A percentile compares a stretch with the other conserved stretches of the same genome.
These are phyloP conservation scores for Anarrhichthys ocellatus DNA, from an alignment of 2,113 vertebrate genomes.

Conservation along the genomic window DNA sequence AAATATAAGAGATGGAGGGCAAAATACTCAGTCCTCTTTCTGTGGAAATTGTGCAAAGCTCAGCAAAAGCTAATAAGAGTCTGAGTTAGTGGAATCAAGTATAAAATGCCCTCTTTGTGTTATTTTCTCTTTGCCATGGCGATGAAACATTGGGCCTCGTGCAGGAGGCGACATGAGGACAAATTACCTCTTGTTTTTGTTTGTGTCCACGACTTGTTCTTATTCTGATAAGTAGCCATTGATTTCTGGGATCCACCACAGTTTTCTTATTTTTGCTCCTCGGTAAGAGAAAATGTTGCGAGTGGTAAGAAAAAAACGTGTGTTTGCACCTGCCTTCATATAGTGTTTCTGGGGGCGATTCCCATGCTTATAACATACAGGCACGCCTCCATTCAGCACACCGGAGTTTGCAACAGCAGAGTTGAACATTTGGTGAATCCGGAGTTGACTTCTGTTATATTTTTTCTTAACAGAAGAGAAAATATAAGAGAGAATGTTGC, in stretches of 20 bases:
- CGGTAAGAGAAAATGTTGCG: not conserved
- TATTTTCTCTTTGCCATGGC: not conserved
- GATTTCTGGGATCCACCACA: not conserved
- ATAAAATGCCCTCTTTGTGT: not conserved
- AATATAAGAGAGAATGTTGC: no score
- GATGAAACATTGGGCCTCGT: not conserved
- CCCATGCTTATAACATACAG: not conserved
- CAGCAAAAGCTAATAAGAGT: not conserved
- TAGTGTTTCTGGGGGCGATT: no score
- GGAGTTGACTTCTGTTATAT: no score
- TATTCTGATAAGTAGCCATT: not conserved
- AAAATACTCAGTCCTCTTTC: not conserved
- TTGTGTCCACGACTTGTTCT: not conserved
- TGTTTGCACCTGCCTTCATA: no score
- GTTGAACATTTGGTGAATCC: no score
- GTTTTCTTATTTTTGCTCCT: not conserved
- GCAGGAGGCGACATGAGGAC: not conserved
- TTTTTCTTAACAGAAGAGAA: no score
- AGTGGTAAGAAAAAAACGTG: no score
- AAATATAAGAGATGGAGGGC: not conserved
- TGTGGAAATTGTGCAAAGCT: slow-evolving; percentile 4
- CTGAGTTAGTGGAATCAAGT: not conserved
- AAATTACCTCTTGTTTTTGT: not conserved
- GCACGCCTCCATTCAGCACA: not conserved
- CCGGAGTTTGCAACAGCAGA: not conserved